A percentile compares a stretch with the other conserved stretches of the same genome.
Conservation (phyloP, 2,797 vertebrate species). For the Natrix natrix region DNA sequence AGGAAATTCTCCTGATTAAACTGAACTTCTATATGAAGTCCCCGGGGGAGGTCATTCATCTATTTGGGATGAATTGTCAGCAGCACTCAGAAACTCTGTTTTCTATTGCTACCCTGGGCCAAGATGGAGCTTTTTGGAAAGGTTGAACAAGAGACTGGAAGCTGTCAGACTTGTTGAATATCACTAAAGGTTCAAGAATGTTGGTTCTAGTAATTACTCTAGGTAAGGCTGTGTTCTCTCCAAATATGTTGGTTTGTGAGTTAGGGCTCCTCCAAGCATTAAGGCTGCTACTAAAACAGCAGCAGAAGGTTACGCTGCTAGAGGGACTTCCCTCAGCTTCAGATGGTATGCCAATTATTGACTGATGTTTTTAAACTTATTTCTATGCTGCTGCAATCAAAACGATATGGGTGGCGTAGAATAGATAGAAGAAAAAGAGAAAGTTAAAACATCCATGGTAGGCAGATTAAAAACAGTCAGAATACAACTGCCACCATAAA, state of each 20-base stretch:
- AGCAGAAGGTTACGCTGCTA: neutral
- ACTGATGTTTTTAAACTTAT: neutral
- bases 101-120: neutral
- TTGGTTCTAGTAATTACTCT: neutral
- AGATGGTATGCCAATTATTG: neutral
- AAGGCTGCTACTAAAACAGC: neutral
- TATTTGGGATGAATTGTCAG: neutral
- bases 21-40: neutral
- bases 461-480: neutral
- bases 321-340: neutral
- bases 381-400: neutral
- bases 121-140: neutral
- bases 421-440: neutral
- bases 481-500: neutral
- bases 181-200: neutral
- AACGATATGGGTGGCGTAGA: neutral
- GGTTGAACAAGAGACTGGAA: neutral
- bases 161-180: neutral
- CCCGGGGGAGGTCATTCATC: neutral
- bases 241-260: neutral
- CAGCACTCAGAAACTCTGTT: neutral
- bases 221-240: neutral
- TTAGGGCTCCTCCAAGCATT: neutral
- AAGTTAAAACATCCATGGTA: neutral
- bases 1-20: neutral